Evolutionary conservation across 2,113 vertebrate species (phyloP).

Genomic region (Actenoides hombroni): DNA sequence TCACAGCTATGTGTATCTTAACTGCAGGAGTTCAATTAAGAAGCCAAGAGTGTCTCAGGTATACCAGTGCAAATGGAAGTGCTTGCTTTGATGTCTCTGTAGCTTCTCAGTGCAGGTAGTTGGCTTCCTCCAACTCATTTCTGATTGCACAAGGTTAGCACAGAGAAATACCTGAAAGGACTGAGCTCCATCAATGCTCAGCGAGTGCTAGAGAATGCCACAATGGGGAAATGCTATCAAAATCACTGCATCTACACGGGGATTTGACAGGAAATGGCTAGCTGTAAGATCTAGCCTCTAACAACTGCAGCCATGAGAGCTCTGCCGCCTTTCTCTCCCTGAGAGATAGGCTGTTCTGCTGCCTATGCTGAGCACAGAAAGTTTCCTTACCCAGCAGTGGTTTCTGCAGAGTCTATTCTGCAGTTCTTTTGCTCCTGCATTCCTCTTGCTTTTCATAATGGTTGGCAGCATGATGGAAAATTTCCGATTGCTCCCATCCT

Average conservation of each 20-base stretch:
- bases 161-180: constrained; percentile 27
- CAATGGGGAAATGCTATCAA: not conserved
- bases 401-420: not conserved
- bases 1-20: constrained; percentile 46
- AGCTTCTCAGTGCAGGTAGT: constrained; percentile 7
- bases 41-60: constrained; percentile 54
- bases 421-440: not conserved
- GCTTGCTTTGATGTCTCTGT: constrained; percentile 53
- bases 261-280: not conserved
- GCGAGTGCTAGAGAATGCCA: not conserved
- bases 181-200: not conserved
- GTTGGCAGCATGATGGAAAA: not conserved
- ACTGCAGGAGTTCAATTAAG: constrained; percentile 67
- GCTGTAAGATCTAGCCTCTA: not conserved
- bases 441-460: not conserved
- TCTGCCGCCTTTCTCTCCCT: not conserved
- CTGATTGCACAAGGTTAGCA: constrained; percentile 53
- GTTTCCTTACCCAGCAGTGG: not conserved
- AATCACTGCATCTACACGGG: not conserved
- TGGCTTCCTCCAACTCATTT: constrained; percentile 59
- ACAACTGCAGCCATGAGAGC: not conserved
- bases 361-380: not conserved
- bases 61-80: not conserved
- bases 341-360: not conserved
- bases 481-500: not conserved